Evolutionary conservation across 2,888 invertebrate species (phyloP).

Genomic region (Melangyna quadrimaculata): DNA sequence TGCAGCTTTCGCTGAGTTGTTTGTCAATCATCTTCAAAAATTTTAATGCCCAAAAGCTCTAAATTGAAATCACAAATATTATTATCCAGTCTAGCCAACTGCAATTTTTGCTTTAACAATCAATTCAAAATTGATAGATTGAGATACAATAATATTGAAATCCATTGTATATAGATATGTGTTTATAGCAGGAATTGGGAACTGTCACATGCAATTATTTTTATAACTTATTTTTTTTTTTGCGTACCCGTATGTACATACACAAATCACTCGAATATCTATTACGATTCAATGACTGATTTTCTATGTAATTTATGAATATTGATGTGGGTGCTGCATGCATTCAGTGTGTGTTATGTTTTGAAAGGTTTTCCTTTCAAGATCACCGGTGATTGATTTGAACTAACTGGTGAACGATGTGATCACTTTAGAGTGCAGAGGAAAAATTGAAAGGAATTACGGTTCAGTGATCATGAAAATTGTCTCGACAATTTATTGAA

Average conservation of each 20-base stretch:
- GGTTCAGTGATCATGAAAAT: conserved; percentile 21
- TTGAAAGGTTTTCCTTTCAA: conserved; percentile 24
- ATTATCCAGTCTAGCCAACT: neutral
- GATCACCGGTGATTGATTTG: conserved; percentile 15
- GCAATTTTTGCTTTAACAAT: neutral
- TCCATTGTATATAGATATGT: too few relatives aligned
- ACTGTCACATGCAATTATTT: conserved; percentile 14
- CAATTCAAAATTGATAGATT: neutral
- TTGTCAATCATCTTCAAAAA: neutral
- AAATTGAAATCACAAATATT: neutral
- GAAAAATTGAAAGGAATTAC: neutral
- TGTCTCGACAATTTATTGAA: neutral
- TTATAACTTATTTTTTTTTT: neutral
- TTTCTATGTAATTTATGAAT: conserved; percentile 46
- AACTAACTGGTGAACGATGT: neutral
- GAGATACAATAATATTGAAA: neutral
- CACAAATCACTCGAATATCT: conserved; percentile 32
- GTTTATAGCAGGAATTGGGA: neutral
- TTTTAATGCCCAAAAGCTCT: neutral
- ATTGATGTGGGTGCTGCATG: conserved; percentile 14
- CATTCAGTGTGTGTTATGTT: conserved; percentile 14
- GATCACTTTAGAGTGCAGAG: neutral
- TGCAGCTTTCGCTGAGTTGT: neutral
- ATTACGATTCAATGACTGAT: conserved; percentile 19
- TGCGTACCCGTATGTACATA: neutral